These are phyloP conservation scores for Anolis sagrei DNA, from an alignment of 2,113 vertebrate species.

Conservation along the genomic window DNA sequence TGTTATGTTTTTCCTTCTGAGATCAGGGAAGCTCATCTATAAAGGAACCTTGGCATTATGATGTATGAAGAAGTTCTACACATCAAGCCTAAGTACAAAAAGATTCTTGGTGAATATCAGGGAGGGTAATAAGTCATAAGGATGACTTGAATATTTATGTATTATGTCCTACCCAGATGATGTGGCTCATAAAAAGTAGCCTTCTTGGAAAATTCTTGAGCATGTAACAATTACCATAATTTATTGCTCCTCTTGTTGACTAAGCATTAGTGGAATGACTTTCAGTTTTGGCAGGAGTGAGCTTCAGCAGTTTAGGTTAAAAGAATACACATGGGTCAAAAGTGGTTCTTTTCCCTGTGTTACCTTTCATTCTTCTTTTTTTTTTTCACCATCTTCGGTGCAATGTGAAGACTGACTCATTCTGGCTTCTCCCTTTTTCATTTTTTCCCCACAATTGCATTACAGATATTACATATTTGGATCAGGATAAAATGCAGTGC, in stretches of 20 bases:
- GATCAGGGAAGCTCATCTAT: neutral
- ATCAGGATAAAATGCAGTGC: too few species aligned
- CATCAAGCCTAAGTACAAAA: slow-evolving; percentile 38
- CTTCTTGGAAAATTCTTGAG: slow-evolving; percentile 40
- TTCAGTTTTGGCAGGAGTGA: slow-evolving; percentile 56
- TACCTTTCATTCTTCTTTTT: neutral
- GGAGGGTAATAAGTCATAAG: neutral
- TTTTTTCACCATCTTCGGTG: slow-evolving; percentile 38
- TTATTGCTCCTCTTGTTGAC: slow-evolving; percentile 49
- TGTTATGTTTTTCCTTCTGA: slow-evolving; percentile 2
- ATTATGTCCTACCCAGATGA: neutral
- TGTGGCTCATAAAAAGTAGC: slow-evolving; percentile 20
- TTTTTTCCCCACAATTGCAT: too few species aligned
- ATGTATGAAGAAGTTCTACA: neutral
- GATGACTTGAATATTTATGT: slow-evolving; percentile 13
- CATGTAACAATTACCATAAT: slow-evolving; percentile 39
- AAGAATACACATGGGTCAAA: slow-evolving; percentile 66
- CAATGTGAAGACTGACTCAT: slow-evolving; percentile 43
- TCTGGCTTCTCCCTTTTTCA: neutral
- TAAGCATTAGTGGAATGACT: slow-evolving; percentile 63
- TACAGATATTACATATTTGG: too few species aligned
- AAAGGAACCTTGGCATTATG: slow-evolving; percentile 28
- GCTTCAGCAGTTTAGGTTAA: slow-evolving; percentile 57
- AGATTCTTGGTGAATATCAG: slow-evolving; percentile 28
- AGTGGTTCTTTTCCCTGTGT: slow-evolving; percentile 46